A percentile compares a stretch with the other conserved stretches of the same genome.
These are phyloP conservation scores for Enteromius thamalakanensis DNA, from an alignment of 2,797 vertebrate species.

Conservation along the genomic window DNA sequence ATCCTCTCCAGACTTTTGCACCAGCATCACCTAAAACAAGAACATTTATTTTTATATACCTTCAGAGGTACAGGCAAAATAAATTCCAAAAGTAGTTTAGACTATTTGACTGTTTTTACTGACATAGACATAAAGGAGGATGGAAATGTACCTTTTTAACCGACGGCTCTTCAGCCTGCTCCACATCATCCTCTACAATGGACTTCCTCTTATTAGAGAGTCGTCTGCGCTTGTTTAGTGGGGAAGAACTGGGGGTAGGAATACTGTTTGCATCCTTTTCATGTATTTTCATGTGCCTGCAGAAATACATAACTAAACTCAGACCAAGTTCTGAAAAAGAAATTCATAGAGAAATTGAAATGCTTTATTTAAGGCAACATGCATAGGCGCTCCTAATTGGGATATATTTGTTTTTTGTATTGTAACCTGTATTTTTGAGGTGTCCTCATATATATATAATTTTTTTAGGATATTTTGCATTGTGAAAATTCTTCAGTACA, in stretches of 20 bases:
- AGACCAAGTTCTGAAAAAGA: neutral
- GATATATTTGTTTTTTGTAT: neutral
- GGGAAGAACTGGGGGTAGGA: slow-evolving; percentile 79
- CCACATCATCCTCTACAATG: slow-evolving; percentile 80
- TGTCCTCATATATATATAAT: neutral
- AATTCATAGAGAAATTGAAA: neutral
- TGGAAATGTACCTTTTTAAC: slow-evolving; percentile 84
- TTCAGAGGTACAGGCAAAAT: neutral
- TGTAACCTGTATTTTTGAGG: neutral
- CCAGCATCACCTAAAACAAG: slow-evolving; percentile 41
- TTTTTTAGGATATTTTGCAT: neutral
- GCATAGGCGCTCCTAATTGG: neutral
- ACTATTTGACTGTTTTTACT: neutral
- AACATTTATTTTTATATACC: neutral
- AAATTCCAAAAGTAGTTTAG: neutral
- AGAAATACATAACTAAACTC: slow-evolving; percentile 19
- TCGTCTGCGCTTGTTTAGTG: slow-evolving; percentile 86
- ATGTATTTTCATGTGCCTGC: slow-evolving; percentile 98
- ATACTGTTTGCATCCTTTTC: slow-evolving; percentile 89
- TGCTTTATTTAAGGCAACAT: neutral
- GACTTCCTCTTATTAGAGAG: slow-evolving; percentile 85
- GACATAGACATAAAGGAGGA: neutral
- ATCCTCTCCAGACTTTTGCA: slow-evolving; percentile 65
- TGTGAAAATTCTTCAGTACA: neutral
- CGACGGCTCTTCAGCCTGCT: slow-evolving; percentile 82